Conservation (phyloP, 2,888 invertebrate species). For the Drosophila nr. medialis region DNA sequence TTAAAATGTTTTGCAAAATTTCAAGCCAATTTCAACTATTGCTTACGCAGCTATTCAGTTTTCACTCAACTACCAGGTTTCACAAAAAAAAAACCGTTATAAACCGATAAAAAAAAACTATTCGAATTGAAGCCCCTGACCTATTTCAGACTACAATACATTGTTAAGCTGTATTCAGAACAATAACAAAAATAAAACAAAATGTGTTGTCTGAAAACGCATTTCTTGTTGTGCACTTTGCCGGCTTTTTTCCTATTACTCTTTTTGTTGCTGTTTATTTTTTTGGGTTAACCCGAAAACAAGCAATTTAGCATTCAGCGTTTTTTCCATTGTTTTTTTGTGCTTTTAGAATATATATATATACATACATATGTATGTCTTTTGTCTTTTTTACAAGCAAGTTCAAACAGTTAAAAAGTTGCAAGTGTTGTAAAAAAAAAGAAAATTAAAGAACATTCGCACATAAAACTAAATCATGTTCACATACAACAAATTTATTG, state of each 20-base stretch:
- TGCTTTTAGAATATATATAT: background rate
- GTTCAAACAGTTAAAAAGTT: constrained; percentile 48
- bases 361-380: background rate
- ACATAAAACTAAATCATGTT: background rate
- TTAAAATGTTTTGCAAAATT: background rate
- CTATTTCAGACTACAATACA: constrained; percentile 34
- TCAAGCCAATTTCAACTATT: background rate
- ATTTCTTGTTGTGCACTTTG: constrained; percentile 27
- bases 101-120: constrained; percentile 3
- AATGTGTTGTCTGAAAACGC: constrained; percentile 32
- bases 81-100: constrained; percentile 1
- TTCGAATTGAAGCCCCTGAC: constrained; percentile 43
- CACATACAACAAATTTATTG: constrained; percentile 66
- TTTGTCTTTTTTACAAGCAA: constrained; percentile 15
- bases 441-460: no score
- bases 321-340: constrained; percentile 42
- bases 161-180: constrained; percentile 18
- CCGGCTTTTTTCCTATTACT: constrained; percentile 24
- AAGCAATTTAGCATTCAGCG: constrained; percentile 55
- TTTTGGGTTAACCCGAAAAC: constrained; percentile 53
- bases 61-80: constrained; percentile 33
- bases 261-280: constrained; percentile 30
- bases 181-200: constrained; percentile 22
- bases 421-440: background rate
- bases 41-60: background rate